Evolutionary conservation across 2,113 vertebrate genomes (phyloP), one percentile per base, ranked within the genome.

Genomic region (Perca fluviatilis): DNA sequence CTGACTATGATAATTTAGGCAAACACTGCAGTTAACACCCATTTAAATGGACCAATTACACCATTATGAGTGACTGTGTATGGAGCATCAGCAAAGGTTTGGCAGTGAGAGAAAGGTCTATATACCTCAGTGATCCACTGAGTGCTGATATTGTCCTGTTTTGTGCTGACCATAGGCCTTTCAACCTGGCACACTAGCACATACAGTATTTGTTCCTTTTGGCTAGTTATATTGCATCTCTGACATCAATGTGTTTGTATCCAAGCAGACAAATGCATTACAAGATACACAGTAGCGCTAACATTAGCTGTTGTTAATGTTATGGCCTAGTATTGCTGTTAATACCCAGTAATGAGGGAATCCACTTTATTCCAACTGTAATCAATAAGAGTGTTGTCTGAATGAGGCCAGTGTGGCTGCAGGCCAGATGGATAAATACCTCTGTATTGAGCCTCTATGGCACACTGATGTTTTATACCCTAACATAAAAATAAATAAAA

Each of bases 291-390:
- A 23, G 16, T 5, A 70, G 36, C 30, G 23, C 46, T 46, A 46
- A 70, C 50, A 46, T 58, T 68, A 67, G 47, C 72, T 36, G 43
- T 54, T 83, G 75, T 83, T 69, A 84, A 62, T 67, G 30, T 82
- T 63, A 53, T 27, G 30, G 57, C 53, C 62, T 57, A n/a, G 50
- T 58, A 25, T 70, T 49, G 19, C 53, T 70, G 77, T 74, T 68
- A 74, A 67, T 62, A 58, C 49, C 53, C 65, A 36, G 63, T 86
- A 86, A 89, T 79, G 79, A 88, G 83, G 57, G 61, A 67, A 79
- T 88, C 78, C 57, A 83, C 80, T 80, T 58, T 12, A 70, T 43
- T 67, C 73, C 56, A 67, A 70, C 36, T 68, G 74, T 61, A 86
- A 80, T 81, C 77, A 71, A 84, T 82, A 56, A 27, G 36, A 43